These are phyloP conservation scores for Cephus pygmeus DNA, from an alignment of 2,888 invertebrate genomes.

Conservation along the genomic window DNA sequence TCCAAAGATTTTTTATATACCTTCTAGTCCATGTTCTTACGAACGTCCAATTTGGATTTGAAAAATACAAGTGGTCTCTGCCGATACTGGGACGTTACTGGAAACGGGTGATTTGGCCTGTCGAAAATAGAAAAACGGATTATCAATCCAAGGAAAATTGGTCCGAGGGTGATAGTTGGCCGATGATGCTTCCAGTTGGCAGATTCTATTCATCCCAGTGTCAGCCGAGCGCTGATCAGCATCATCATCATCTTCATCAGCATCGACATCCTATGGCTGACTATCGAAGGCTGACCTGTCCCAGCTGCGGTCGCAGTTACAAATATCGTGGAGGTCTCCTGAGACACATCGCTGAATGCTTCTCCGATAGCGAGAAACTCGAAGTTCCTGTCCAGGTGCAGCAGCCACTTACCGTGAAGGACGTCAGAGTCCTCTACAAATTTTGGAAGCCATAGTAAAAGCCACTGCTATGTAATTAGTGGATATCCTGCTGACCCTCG, in stretches of 20 bases:
- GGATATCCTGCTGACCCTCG: too few species aligned
- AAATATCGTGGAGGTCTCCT: conserved; percentile 63
- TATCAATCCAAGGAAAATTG: conserved; percentile 7
- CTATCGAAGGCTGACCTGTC: conserved; percentile 59
- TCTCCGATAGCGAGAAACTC: conserved; percentile 51
- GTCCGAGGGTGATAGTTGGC: conserved; percentile 33
- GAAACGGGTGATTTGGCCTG: too few species aligned
- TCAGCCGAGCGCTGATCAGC: conserved; percentile 24
- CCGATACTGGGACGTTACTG: too few species aligned
- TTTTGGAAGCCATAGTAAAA: conserved; percentile 49
- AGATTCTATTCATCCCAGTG: conserved; percentile 39
- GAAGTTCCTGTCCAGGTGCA: conserved; percentile 31
- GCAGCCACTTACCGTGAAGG: conserved; percentile 45
- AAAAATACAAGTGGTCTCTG: too few species aligned
- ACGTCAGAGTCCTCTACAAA: conserved; percentile 49
- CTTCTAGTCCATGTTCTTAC: too few species aligned
- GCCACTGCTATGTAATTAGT: too few species aligned
- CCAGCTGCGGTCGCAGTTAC: conserved; percentile 63
- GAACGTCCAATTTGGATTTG: background rate
- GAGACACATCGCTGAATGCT: conserved; percentile 61
- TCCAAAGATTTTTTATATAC: too few species aligned
- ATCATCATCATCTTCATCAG: too few species aligned
- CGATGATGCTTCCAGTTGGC: conserved; percentile 52
- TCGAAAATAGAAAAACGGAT: background rate
- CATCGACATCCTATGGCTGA: conserved; percentile 49